These are phyloP conservation scores for Delichon dasypus DNA, from an alignment of 2,797 vertebrate genomes.

Conservation along the genomic window DNA sequence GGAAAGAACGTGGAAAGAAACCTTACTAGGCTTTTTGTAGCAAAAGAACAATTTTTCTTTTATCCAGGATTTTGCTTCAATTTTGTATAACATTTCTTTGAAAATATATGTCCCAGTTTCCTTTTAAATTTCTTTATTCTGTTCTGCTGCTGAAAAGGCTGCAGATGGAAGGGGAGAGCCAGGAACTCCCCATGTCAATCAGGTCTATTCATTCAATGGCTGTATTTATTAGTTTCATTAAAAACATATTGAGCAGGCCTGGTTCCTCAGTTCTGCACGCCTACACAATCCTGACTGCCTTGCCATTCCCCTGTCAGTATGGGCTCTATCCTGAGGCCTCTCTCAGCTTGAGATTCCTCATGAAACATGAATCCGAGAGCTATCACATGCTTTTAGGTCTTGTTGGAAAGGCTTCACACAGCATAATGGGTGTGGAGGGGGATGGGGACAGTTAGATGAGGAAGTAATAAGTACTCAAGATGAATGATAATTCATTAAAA, in stretches of 20 bases:
- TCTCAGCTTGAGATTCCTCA: slow-evolving; percentile 31
- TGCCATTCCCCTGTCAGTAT: neutral
- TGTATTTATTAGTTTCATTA: slow-evolving; percentile 58
- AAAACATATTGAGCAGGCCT: slow-evolving; percentile 28
- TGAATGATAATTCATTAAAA: neutral
- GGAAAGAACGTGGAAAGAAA: slow-evolving; percentile 21
- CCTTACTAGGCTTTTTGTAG: neutral
- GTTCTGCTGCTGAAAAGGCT: slow-evolving; percentile 39
- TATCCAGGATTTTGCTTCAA: slow-evolving; percentile 21
- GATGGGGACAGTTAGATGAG: neutral
- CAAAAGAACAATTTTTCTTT: slow-evolving; percentile 31
- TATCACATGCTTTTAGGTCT: neutral
- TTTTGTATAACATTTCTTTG: slow-evolving; percentile 20
- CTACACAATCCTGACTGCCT: neutral
- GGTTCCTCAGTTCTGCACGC: neutral
- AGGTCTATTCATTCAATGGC: slow-evolving; percentile 17
- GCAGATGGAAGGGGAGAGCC: slow-evolving; percentile 25
- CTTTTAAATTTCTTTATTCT: slow-evolving; percentile 24
- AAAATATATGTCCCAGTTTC: slow-evolving; percentile 20
- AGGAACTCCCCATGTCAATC: slow-evolving; percentile 35
- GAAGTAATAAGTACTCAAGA: neutral
- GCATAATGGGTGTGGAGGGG: neutral
- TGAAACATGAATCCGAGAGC: slow-evolving; percentile 14
- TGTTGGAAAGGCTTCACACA: slow-evolving; percentile 14
- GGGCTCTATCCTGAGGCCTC: slow-evolving; percentile 21